phyloP scores from a whole-genome alignment of 2,888 invertebrate genomes.

The Polietes domitor region DNA sequence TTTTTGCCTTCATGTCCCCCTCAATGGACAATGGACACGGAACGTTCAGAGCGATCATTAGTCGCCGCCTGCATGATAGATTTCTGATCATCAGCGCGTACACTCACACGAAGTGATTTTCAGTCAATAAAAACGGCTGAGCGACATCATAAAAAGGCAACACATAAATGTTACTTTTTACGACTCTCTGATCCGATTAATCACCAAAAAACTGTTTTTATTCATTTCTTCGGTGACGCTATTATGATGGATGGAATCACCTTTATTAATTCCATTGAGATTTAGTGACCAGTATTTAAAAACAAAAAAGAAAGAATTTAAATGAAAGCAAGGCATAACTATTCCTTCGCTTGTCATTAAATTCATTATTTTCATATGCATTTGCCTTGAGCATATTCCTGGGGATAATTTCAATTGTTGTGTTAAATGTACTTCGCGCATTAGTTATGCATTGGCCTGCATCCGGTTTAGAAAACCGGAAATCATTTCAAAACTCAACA shows the following conservation, averaged over 20 bases:
- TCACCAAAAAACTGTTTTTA: background rate
- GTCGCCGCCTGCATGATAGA: constrained; percentile 17
- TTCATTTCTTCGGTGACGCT: background rate
- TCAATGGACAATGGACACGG: background rate
- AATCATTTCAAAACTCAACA: constrained; percentile 66
- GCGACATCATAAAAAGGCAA: constrained; percentile 7
- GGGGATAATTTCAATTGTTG: background rate
- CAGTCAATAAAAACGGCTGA: constrained; percentile 2
- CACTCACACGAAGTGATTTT: background rate
- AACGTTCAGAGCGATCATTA: background rate
- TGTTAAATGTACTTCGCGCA: constrained; percentile 41
- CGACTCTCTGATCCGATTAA: background rate
- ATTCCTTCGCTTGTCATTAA: background rate
- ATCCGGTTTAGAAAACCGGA: constrained; percentile 68
- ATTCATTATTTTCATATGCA: background rate
- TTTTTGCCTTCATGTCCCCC: background rate
- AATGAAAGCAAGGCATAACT: background rate
- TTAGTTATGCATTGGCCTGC: constrained; percentile 51
- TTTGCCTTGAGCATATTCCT: background rate
- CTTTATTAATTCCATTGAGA: background rate
- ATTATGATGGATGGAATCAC: background rate
- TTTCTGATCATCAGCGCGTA: background rate
- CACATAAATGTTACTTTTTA: constrained; percentile 6
- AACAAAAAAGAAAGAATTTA: background rate
- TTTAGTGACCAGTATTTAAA: background rate